Evolutionary conservation across 2,888 invertebrate species (phyloP).

Genomic region (Stegana nigrithorax): DNA sequence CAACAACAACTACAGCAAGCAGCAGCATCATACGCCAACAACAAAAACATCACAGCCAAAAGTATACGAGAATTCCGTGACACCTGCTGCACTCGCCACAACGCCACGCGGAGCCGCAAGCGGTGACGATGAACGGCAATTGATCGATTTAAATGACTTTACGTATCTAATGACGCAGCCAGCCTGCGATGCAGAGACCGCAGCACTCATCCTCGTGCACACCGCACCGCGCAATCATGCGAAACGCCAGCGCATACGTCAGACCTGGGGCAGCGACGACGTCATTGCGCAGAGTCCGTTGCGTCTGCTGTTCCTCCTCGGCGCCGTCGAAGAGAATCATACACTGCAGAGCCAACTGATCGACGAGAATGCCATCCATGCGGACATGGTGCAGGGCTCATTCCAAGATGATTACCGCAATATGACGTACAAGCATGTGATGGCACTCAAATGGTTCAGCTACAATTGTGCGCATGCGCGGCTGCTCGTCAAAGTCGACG

Average conservation of each 20-base stretch:
- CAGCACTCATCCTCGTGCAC: constrained; percentile 75
- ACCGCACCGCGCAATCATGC: constrained; percentile 76
- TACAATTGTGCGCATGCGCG: constrained; percentile 78
- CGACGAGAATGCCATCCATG: constrained; percentile 72
- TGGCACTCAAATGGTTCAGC: constrained; percentile 82
- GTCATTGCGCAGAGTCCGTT: constrained; percentile 69
- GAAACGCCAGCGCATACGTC: constrained; percentile 77
- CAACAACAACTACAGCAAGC: not conserved
- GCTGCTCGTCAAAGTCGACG: constrained; percentile 80
- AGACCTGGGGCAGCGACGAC: constrained; percentile 78
- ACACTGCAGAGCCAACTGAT: constrained; percentile 65
- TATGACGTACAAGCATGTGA: constrained; percentile 86
- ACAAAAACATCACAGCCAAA: not conserved
- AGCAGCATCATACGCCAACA: not conserved
- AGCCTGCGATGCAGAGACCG: constrained; percentile 70
- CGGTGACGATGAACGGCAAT: constrained; percentile 43
- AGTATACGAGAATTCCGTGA: not conserved
- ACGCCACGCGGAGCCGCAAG: not conserved
- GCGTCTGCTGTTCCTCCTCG: constrained; percentile 77
- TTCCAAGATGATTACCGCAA: constrained; percentile 84
- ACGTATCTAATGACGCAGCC: constrained; percentile 73
- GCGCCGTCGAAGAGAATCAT: constrained; percentile 69
- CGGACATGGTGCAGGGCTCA: constrained; percentile 81
- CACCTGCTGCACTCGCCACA: constrained; percentile 22
- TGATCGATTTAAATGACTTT: constrained; percentile 75